These are phyloP conservation scores for Neoitamus cyanurus DNA, from an alignment of 2,888 invertebrate genomes.

Conservation along the genomic window DNA sequence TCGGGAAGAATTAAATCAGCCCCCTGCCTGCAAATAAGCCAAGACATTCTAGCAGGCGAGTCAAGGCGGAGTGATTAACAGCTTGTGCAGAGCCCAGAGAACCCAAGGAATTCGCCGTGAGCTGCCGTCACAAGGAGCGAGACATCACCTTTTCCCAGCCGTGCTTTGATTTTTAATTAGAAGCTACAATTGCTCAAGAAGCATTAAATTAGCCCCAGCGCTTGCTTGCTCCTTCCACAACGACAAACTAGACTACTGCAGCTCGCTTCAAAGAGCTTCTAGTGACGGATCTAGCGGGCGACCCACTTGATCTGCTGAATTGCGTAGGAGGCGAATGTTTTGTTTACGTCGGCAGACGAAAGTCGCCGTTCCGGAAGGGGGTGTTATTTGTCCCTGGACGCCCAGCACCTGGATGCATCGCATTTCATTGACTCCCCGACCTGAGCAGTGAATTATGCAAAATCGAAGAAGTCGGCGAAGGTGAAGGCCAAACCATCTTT, in stretches of 20 bases:
- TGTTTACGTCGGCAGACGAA: background rate
- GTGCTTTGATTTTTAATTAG: conserved; percentile 23
- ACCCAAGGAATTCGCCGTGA: background rate
- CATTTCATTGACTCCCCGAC: background rate
- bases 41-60: background rate
- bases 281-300: background rate
- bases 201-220: background rate
- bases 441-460: background rate
- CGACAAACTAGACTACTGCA: background rate
- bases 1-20: background rate
- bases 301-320: background rate
- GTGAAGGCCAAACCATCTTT: conserved; percentile 8
- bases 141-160: conserved; percentile 3
- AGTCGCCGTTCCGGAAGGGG: background rate
- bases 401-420: background rate
- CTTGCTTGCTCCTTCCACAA: background rate
- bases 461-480: background rate
- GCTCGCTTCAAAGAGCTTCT: background rate
- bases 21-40: background rate
- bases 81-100: background rate
- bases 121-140: background rate
- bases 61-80: background rate
- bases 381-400: background rate
- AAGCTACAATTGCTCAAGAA: background rate
- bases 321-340: background rate